These are phyloP conservation scores for Myotis brandtii DNA, from an alignment of 2,113 vertebrate genomes.

Conservation along the genomic window DNA sequence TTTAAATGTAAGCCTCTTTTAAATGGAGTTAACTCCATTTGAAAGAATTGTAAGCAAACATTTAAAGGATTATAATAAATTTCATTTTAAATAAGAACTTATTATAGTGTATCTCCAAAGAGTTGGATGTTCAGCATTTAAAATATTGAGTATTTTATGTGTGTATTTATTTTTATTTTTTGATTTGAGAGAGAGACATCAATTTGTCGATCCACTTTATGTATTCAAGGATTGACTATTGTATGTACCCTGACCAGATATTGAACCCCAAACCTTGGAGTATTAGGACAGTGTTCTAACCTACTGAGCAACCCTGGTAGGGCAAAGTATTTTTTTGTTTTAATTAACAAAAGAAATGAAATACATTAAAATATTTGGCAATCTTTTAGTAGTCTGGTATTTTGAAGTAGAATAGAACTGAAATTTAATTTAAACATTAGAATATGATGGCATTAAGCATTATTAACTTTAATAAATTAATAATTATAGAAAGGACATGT, in stretches of 20 bases:
- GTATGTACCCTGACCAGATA: background rate
- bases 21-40: conserved; percentile 1
- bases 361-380: background rate
- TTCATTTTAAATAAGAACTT: background rate
- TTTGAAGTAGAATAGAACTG: background rate
- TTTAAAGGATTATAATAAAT: background rate
- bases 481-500: conserved; percentile 41
- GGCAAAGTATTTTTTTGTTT: background rate
- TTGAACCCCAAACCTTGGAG: background rate
- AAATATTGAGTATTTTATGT: background rate
- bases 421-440: conserved; percentile 60
- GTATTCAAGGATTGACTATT: background rate
- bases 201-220: background rate
- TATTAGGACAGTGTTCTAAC: background rate
- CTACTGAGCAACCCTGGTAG: background rate
- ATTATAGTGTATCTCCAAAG: background rate
- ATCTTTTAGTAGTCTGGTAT: background rate
- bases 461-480: conserved; percentile 68
- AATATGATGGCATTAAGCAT: conserved; percentile 27
- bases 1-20: background rate
- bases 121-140: background rate
- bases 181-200: background rate
- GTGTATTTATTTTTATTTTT: background rate
- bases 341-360: conserved; percentile 14
- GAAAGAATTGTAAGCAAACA: background rate